phyloP scores from a whole-genome alignment of 2,113 vertebrate genomes.

The Indicator maculatus region DNA sequence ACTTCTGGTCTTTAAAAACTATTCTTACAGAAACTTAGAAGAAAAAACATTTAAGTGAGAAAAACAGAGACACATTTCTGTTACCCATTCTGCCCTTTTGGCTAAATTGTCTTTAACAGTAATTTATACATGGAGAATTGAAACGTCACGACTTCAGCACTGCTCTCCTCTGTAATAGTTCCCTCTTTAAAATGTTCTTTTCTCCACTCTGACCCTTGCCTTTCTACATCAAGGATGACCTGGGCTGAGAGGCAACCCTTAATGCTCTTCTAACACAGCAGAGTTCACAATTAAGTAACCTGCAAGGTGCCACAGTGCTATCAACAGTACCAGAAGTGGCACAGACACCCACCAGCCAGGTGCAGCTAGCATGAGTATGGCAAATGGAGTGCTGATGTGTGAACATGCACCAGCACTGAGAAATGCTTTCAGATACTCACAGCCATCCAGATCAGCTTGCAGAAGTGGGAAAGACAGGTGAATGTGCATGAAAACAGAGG shows the following conservation, averaged over 20 bases:
- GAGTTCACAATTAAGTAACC: background rate
- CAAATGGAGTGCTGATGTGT: background rate
- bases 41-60: background rate
- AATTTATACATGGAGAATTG: background rate
- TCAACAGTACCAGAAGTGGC: background rate
- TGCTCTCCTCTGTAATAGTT: background rate
- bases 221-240: background rate
- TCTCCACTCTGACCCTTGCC: background rate
- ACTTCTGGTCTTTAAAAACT: background rate
- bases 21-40: background rate
- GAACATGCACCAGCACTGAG: background rate
- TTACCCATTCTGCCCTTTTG: background rate
- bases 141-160: background rate
- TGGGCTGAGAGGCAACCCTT: background rate
- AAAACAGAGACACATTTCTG: background rate
- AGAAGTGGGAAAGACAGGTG: background rate
- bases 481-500: background rate
- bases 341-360: background rate
- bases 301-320: background rate
- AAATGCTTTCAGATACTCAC: background rate
- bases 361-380: rapidly evolving
- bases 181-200: background rate
- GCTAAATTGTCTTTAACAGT: background rate
- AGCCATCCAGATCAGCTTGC: background rate
- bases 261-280: background rate